These are phyloP conservation scores for Chloroclystis v-ata DNA, from an alignment of 2,888 invertebrate genomes.

Conservation along the genomic window DNA sequence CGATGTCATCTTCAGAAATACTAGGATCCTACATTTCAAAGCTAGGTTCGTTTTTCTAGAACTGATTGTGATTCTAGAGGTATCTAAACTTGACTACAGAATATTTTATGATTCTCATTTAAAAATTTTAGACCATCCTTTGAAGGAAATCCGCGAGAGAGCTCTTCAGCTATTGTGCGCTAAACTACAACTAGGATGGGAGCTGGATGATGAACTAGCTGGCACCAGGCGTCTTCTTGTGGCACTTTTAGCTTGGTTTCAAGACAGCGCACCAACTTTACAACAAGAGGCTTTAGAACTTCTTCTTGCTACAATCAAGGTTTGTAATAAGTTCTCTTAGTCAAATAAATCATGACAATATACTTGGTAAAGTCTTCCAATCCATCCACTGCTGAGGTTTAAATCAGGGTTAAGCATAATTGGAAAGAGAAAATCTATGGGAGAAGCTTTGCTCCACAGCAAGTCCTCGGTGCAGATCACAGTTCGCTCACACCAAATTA, in stretches of 20 bases:
- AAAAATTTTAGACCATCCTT: conserved; percentile 64
- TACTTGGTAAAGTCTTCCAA: too few species aligned
- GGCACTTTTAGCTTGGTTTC: conserved; percentile 81
- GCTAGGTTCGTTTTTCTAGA: conserved; percentile 26
- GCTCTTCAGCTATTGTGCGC: conserved; percentile 74
- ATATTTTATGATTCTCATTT: too few species aligned
- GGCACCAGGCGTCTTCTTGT: conserved; percentile 78
- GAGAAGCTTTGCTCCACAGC: too few species aligned
- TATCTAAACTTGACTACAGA: too few species aligned
- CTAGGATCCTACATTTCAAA: conserved; percentile 52
- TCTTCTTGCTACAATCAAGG: conserved; percentile 76
- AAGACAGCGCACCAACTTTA: conserved; percentile 69
- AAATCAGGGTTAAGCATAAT: too few species aligned
- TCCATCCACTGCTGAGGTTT: too few species aligned
- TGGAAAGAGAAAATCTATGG: too few species aligned
- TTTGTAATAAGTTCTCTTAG: conserved; percentile 34
- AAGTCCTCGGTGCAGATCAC: too few species aligned
- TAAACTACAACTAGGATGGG: conserved; percentile 81
- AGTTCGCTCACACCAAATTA: too few species aligned
- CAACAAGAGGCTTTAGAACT: conserved; percentile 79
- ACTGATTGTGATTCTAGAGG: not conserved
- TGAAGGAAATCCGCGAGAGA: conserved; percentile 78
- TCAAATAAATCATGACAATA: too few species aligned
- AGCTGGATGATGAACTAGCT: conserved; percentile 78
- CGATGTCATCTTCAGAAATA: conserved; percentile 34